Evolutionary conservation across 92 coral and sea anemone species (phyloP).

Genomic region (Chrysogorgia sp.): DNA sequence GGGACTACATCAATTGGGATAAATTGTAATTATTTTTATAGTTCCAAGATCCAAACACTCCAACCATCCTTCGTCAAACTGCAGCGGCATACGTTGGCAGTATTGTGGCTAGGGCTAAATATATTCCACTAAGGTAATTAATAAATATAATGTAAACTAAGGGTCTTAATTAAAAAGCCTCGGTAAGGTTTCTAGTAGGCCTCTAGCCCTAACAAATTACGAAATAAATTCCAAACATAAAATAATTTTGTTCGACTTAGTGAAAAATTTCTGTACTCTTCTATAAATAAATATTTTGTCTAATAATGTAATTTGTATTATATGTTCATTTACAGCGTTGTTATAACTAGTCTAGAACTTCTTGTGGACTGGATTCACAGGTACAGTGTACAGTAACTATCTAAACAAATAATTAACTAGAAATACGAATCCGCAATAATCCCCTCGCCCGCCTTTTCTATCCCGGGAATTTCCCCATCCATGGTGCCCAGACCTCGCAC

Average conservation of each 20-base stretch:
- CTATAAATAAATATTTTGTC: not conserved
- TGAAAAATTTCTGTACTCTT: no score
- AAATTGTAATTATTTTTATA: conserved; percentile 39
- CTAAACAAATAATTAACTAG: not conserved
- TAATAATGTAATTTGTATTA: not conserved
- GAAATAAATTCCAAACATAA: not conserved
- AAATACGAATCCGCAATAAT: no score
- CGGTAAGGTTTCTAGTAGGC: no score
- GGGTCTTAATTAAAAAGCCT: no score
- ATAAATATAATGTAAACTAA: not conserved
- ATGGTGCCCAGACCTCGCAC: no score
- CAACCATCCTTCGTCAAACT: conserved; percentile 79
- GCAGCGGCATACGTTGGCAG: conserved; percentile 88
- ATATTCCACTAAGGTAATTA: conserved; percentile 67
- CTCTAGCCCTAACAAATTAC: not conserved
- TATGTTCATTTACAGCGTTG: conserved; percentile 60
- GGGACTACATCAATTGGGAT: no score
- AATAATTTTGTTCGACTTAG: no score
- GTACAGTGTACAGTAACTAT: conserved; percentile 54
- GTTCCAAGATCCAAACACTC: conserved; percentile 77
- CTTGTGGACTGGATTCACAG: conserved; percentile 86
- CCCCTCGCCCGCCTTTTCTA: no score
- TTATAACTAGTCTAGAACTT: conserved; percentile 77
- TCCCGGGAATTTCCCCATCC: no score
- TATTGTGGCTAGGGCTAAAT: conserved; percentile 84